These are phyloP conservation scores for Glossophaga mutica DNA, from an alignment of 2,797 vertebrate genomes.

Conservation along the genomic window DNA sequence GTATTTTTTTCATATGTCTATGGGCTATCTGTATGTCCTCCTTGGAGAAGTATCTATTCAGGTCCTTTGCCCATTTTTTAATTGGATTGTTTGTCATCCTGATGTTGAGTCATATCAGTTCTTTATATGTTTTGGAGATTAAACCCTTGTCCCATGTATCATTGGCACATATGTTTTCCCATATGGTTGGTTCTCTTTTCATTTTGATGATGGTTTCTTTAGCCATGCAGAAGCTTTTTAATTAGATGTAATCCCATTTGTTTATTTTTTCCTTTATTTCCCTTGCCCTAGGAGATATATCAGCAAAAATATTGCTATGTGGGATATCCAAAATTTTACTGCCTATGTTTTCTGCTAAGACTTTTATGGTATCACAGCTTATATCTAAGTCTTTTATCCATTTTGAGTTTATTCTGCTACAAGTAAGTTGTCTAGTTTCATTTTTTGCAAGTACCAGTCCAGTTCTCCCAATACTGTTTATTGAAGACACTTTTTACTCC, in stretches of 20 bases:
- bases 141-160: background rate
- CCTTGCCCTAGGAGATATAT: background rate
- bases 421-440: background rate
- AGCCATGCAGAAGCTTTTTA: background rate
- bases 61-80: background rate
- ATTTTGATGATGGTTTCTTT: background rate
- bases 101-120: background rate
- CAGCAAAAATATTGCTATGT: background rate
- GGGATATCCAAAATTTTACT: background rate
- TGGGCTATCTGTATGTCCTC: background rate
- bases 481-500: background rate
- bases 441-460: background rate
- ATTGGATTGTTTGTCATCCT: background rate
- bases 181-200: background rate
- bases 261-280: background rate
- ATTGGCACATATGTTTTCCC: background rate
- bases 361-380: background rate
- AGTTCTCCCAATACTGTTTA: background rate
- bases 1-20: background rate
- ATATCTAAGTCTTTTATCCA: background rate
- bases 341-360: background rate
- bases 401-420: background rate
- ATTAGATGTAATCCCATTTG: background rate
- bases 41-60: background rate
- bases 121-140: background rate